These are phyloP conservation scores for Chiridota heheva DNA, from an alignment of 35 echinoderm and acorn worm genomes.

Conservation along the genomic window DNA sequence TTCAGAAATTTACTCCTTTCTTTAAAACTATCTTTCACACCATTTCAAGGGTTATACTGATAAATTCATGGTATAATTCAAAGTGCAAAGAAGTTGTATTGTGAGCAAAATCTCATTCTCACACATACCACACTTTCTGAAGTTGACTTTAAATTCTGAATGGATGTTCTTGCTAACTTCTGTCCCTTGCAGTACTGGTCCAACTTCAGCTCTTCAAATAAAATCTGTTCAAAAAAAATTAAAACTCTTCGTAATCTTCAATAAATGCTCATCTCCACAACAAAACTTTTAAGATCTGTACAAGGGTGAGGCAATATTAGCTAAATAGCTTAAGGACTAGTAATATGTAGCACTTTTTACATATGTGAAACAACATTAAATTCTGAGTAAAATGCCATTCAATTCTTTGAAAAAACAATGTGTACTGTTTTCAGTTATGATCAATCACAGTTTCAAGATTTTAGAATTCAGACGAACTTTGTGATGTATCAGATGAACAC, in stretches of 20 bases:
- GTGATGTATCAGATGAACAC: no score
- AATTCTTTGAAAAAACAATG: background rate
- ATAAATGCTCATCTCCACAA: background rate
- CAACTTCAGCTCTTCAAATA: conserved; percentile 91
- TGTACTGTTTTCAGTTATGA: no score
- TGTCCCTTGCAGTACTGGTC: conserved; percentile 62
- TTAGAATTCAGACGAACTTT: no score
- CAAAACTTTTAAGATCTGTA: background rate
- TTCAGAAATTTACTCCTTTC: background rate
- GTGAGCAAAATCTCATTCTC: background rate
- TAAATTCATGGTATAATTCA: background rate
- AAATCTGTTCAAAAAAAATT: conserved; percentile 44
- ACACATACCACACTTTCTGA: conserved; percentile 87
- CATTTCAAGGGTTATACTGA: background rate
- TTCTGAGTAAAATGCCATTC: background rate
- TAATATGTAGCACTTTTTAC: background rate
- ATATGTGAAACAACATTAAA: background rate
- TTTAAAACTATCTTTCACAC: background rate
- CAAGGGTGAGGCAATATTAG: background rate
- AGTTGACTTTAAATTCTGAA: conserved; percentile 88
- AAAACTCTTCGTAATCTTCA: background rate
- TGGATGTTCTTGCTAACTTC: conserved; percentile 75
- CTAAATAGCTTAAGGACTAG: background rate
- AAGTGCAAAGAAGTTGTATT: background rate
- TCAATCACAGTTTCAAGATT: no score